Conservation (phyloP, 2,888 invertebrate genomes). For the Pocota personata region DNA sequence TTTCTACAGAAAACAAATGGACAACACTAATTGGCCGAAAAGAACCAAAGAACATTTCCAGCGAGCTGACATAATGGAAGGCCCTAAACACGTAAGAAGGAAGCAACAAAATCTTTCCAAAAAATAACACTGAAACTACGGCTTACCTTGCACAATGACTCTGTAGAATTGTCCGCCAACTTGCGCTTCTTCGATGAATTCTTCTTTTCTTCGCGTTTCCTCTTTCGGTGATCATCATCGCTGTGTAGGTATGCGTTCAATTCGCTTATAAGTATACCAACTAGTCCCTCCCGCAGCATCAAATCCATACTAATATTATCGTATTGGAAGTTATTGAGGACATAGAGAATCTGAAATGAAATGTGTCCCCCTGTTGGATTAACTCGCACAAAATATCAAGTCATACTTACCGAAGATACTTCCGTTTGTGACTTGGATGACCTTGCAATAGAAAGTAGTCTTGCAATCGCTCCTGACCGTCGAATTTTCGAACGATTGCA, state of each 20-base stretch:
- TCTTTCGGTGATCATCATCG: conserved; percentile 80
- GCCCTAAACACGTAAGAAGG: too few species aligned
- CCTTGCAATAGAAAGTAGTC: conserved; percentile 79
- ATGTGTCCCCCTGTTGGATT: too few species aligned
- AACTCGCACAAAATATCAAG: background rate
- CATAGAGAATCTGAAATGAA: conserved; percentile 77
- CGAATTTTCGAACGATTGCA: conserved; percentile 82
- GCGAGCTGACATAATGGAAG: too few species aligned
- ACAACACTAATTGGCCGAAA: too few species aligned
- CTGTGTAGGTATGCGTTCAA: conserved; percentile 81
- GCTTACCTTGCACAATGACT: conserved; percentile 78
- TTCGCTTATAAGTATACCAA: conserved; percentile 83
- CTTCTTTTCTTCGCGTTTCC: conserved; percentile 79
- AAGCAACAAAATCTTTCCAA: too few species aligned
- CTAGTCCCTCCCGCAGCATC: conserved; percentile 84
- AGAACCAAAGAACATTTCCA: too few species aligned
- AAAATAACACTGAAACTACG: conserved; percentile 57
- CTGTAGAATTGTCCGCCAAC: conserved; percentile 75
- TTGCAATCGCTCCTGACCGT: conserved; percentile 80
- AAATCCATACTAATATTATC: conserved; percentile 83
- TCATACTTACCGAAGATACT: conserved; percentile 78
- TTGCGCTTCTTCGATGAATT: conserved; percentile 80
- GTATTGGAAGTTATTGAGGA: conserved; percentile 83
- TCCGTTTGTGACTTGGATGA: conserved; percentile 79
- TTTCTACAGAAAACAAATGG: too few species aligned